A percentile compares a stretch with the other conserved stretches of the same genome.
Conservation (phyloP, 2,113 vertebrate species). For the Heliornis fulica region DNA sequence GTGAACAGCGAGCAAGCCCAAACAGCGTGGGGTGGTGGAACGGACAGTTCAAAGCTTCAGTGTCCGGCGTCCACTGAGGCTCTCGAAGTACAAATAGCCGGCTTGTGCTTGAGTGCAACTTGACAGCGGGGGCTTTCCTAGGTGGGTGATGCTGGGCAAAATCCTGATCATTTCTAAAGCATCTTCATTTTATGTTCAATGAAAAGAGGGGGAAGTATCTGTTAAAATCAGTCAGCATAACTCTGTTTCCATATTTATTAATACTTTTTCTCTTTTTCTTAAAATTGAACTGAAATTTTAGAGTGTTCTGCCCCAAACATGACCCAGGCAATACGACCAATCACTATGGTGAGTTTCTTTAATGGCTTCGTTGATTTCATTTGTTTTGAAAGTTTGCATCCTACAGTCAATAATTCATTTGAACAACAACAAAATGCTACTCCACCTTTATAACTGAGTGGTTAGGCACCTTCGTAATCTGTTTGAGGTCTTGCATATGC, state of each 20-base stretch:
- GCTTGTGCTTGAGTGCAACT: background rate
- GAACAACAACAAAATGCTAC: background rate
- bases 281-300: conserved; percentile 62
- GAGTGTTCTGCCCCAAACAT: conserved; percentile 74
- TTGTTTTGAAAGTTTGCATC: background rate
- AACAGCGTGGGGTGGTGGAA: background rate
- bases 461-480: background rate
- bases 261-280: conserved; percentile 46
- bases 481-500: background rate
- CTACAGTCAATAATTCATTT: background rate
- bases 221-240: conserved; percentile 22
- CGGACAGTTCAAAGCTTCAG: background rate
- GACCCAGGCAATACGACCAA: conserved; percentile 44
- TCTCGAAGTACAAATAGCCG: background rate
- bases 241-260: conserved; percentile 32
- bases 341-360: conserved; percentile 61
- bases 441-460: background rate
- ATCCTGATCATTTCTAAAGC: background rate
- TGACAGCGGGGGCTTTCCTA: background rate
- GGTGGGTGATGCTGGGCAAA: background rate
- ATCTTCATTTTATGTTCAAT: background rate
- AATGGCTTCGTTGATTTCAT: background rate
- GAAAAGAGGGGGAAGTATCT: background rate
- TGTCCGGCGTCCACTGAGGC: background rate
- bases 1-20: background rate